A percentile compares a stretch with the other conserved stretches of the same genome.
Conservation (phyloP, 1,140 invertebrate genomes). For the Caenorhabditis inopinata region DNA sequence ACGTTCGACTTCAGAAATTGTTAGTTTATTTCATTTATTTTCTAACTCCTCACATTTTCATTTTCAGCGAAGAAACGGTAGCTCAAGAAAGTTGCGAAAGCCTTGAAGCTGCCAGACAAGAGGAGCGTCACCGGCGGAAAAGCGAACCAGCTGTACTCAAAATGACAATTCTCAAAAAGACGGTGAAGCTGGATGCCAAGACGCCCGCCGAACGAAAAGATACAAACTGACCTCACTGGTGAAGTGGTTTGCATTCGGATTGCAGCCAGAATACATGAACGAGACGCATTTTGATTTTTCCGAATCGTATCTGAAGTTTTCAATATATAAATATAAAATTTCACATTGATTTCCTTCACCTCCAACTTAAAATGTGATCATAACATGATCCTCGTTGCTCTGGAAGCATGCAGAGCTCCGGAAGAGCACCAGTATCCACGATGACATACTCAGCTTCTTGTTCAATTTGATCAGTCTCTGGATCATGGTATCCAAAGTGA, state of each 20-base stretch:
- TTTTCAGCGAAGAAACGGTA: slow-evolving; percentile 5
- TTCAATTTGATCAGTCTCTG: not conserved
- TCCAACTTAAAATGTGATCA: slow-evolving; percentile 52
- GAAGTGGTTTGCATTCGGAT: slow-evolving; percentile 60
- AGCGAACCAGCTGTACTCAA: slow-evolving; percentile 8
- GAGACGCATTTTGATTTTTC: slow-evolving; percentile 53
- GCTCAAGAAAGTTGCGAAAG: not conserved
- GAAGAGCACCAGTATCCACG: slow-evolving; percentile 23
- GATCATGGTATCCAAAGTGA: not conserved
- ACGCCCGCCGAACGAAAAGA: not conserved
- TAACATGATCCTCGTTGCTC: slow-evolving; percentile 63
- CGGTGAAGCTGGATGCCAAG: not conserved
- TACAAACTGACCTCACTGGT: slow-evolving; percentile 46
- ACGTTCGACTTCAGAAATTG: not conserved
- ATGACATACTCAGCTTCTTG: not conserved
- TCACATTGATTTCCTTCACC: not conserved
- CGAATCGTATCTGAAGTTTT: slow-evolving; percentile 52
- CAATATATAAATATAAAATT: not conserved
- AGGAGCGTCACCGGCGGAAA: not conserved
- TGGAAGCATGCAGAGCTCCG: slow-evolving; percentile 58
- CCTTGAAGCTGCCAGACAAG: not conserved
- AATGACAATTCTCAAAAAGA: not conserved
- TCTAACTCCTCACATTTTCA: not conserved
- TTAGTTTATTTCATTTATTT: not conserved
- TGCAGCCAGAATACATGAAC: slow-evolving; percentile 63